Conservation (phyloP, 2,888 invertebrate species). For the Zonitis immaculata region DNA sequence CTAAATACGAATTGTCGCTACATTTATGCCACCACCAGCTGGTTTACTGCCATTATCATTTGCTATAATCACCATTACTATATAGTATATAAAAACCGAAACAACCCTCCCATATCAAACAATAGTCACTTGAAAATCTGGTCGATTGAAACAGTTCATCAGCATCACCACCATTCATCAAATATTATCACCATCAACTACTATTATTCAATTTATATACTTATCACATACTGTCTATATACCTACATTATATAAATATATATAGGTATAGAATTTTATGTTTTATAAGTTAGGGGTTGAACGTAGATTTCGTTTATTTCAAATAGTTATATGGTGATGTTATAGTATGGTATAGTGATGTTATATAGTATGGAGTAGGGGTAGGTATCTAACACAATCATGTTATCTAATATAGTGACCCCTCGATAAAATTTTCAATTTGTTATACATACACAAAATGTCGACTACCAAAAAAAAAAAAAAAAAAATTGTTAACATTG, state of each 20-base stretch:
- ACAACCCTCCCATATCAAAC: slow-evolving; percentile 16
- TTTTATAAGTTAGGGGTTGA: background rate
- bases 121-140: slow-evolving; percentile 38
- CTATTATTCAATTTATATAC: background rate
- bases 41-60: background rate
- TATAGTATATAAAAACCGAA: background rate
- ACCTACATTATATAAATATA: background rate
- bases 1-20: background rate
- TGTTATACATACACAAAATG: slow-evolving; percentile 14
- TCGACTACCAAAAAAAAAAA: no score
- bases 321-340: background rate
- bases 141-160: slow-evolving; percentile 26
- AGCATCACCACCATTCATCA: slow-evolving; percentile 8
- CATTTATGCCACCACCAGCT: background rate
- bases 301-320: background rate
- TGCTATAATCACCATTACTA: no score
- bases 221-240: background rate
- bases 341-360: background rate
- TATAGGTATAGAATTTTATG: no score
- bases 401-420: slow-evolving; percentile 1
- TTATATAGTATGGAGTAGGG: no score
- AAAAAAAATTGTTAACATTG: background rate
- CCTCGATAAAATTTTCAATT: slow-evolving; percentile 13
- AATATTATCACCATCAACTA: background rate
- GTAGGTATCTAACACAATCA: background rate